phyloP scores from a whole-genome alignment of 2,113 vertebrate genomes.

The Vulpes ferrilata region DNA sequence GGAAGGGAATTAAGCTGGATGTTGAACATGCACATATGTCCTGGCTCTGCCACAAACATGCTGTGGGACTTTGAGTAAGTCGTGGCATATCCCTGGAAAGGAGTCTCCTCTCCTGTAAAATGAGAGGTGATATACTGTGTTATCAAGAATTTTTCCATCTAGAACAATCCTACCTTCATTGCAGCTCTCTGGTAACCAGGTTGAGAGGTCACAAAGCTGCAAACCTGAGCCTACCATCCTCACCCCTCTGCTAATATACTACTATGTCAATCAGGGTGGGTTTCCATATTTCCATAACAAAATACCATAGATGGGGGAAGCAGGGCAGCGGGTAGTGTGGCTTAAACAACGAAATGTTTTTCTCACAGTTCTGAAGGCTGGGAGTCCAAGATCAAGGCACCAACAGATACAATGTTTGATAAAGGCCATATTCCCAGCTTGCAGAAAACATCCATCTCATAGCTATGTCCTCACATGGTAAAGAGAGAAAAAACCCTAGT shows the following conservation, averaged over 20 bases:
- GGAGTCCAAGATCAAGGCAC: background rate
- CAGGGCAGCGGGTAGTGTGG: too few relatives aligned
- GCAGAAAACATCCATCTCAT: background rate
- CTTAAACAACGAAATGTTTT: background rate
- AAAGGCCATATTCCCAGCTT: background rate
- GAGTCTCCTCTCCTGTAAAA: background rate
- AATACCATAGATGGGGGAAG: background rate
- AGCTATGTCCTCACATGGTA: background rate
- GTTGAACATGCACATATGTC: background rate
- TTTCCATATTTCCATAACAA: background rate
- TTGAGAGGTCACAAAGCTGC: background rate
- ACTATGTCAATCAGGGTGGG: too few relatives aligned
- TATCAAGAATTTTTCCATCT: background rate
- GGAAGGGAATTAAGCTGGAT: background rate
- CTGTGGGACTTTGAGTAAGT: background rate
- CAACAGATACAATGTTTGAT: too few relatives aligned
- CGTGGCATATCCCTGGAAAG: background rate
- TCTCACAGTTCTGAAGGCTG: background rate
- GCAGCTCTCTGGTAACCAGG: background rate
- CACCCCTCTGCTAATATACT: too few relatives aligned
- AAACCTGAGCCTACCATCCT: background rate
- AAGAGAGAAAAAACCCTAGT: background rate
- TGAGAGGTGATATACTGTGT: too few relatives aligned
- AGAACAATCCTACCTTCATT: background rate
- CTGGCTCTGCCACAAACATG: background rate